Evolutionary conservation across 2,888 invertebrate genomes (phyloP).

Genomic region (Trachelus troglodyta): DNA sequence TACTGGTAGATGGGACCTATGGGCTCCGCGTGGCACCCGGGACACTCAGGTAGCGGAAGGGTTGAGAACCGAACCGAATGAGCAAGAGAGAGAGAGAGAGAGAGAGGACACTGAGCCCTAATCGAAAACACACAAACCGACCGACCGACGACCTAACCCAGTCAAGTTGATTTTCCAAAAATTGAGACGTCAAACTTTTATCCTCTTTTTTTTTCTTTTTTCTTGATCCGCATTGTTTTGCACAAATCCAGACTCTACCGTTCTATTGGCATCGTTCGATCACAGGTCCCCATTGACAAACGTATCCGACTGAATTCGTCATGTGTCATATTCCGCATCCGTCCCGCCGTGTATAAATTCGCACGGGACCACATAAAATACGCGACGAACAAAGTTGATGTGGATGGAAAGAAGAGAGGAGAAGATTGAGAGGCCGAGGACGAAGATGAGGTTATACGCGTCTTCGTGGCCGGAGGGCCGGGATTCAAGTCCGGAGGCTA

Average conservation of each 20-base stretch:
- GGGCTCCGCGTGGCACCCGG: not conserved
- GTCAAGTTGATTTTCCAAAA: constrained; percentile 29
- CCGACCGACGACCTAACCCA: too few species aligned
- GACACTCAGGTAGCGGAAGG: constrained; percentile 42
- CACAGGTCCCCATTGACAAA: too few species aligned
- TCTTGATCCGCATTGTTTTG: not conserved
- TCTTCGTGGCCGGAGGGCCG: constrained; percentile 47
- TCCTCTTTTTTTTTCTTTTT: not conserved
- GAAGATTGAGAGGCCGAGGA: not conserved
- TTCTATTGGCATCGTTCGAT: too few species aligned
- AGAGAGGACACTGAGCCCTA: not conserved
- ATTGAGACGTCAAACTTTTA: constrained; percentile 4
- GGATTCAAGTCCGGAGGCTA: constrained; percentile 55
- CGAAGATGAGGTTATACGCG: constrained; percentile 15
- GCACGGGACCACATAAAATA: not conserved
- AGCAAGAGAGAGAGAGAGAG: not conserved
- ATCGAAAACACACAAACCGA: too few species aligned
- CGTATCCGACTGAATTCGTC: too few species aligned
- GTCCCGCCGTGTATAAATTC: too few species aligned
- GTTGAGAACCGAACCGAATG: constrained; percentile 28
- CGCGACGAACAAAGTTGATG: not conserved
- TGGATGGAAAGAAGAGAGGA: not conserved
- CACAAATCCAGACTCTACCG: not conserved
- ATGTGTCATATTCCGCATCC: too few species aligned
- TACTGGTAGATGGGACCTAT: not conserved